Percentiles rank a stretch among this genome's conserved stretches.
Evolutionary conservation across 2,113 vertebrate genomes (phyloP).

Genomic region (Capreolus pygargus): DNA sequence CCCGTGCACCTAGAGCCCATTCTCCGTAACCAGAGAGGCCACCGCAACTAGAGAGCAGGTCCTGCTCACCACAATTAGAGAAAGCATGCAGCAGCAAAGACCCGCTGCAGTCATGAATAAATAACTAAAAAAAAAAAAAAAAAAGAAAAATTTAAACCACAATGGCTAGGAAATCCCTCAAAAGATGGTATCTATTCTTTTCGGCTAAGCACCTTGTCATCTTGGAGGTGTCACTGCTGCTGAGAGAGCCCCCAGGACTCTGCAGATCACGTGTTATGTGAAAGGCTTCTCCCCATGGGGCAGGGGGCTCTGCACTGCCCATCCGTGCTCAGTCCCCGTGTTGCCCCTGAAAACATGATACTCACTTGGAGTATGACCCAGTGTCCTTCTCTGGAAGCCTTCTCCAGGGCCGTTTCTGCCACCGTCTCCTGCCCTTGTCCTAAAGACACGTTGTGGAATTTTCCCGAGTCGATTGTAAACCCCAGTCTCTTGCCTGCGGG

Average conservation of each 20-base stretch:
- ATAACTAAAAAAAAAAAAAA: neutral
- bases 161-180: neutral
- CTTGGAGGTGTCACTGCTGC: neutral
- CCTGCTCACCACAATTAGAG: neutral
- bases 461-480: slow-evolving; percentile 84
- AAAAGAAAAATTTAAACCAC: neutral
- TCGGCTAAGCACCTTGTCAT: neutral
- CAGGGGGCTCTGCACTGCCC: rapidly evolving
- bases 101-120: neutral
- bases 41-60: neutral
- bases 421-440: slow-evolving; percentile 87
- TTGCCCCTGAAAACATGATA: neutral
- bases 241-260: neutral
- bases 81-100: rapidly evolving
- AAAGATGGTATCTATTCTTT: neutral
- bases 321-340: neutral
- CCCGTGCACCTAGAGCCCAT: neutral
- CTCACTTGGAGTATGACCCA: slow-evolving; percentile 87
- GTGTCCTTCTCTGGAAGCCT: slow-evolving; percentile 80
- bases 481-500: slow-evolving; percentile 85
- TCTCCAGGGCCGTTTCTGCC: slow-evolving; percentile 81
- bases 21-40: neutral
- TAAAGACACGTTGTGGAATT: slow-evolving; percentile 86
- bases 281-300: neutral
- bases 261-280: neutral